These are phyloP conservation scores for Anas platyrhynchos DNA, from an alignment of 2,113 vertebrate genomes.

Conservation along the genomic window DNA sequence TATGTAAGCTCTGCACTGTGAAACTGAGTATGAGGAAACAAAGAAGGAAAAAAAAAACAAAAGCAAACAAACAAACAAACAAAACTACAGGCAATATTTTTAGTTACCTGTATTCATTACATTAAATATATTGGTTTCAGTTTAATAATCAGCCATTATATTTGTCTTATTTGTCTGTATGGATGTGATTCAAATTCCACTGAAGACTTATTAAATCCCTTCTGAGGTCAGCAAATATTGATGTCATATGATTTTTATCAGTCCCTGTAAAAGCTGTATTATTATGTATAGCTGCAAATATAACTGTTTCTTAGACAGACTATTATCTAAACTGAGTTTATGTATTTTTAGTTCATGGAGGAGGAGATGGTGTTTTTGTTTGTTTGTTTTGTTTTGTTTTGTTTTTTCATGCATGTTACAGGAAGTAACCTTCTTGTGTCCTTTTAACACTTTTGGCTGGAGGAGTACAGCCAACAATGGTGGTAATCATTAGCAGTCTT, in stretches of 20 bases:
- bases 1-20: neutral
- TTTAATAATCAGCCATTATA: neutral
- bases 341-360: neutral
- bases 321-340: neutral
- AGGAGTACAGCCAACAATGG: neutral
- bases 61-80: neutral
- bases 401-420: neutral
- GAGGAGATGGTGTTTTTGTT: neutral
- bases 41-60: too few relatives aligned
- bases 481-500: neutral
- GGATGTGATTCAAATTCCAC: neutral
- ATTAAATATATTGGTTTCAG: neutral
- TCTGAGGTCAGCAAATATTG: neutral
- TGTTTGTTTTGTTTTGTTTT: neutral
- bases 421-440: neutral
- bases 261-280: neutral
- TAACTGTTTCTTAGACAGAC: neutral
- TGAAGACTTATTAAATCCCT: neutral
- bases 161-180: neutral
- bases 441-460: neutral
- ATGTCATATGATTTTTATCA: neutral
- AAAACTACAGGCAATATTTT: neutral
- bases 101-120: neutral
- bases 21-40: neutral
- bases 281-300: neutral